Percentiles rank a stretch among this genome's conserved stretches.
These are phyloP conservation scores for Papilio dardanus DNA, from an alignment of 1,140 invertebrate species.

Conservation along the genomic window DNA sequence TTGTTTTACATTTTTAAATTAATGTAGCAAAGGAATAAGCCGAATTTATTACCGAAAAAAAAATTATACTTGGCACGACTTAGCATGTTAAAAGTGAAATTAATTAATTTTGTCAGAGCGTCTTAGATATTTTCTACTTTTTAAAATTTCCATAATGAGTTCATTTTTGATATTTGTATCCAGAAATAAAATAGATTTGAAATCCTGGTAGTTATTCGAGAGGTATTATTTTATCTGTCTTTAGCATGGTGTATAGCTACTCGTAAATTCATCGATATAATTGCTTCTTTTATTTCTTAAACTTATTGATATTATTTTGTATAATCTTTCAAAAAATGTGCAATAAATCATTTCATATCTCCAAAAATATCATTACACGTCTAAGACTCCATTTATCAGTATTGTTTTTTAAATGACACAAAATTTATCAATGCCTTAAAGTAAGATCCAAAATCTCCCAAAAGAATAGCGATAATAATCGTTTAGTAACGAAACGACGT, in stretches of 20 bases:
- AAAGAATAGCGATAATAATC: slow-evolving; percentile 43
- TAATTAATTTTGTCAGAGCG: neutral
- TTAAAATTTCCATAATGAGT: neutral
- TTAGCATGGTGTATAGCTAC: too few species aligned
- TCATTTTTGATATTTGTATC: too few species aligned
- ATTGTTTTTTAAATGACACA: slow-evolving; percentile 8
- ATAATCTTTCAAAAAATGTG: neutral
- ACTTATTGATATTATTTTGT: too few species aligned
- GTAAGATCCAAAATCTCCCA: neutral
- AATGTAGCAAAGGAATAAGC: slow-evolving; percentile 11
- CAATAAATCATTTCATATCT: neutral
- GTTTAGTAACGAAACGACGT: slow-evolving; percentile 43
- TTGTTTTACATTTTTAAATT: slow-evolving; percentile 34
- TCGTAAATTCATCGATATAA: too few species aligned
- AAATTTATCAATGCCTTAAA: slow-evolving; percentile 9
- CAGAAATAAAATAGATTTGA: too few species aligned
- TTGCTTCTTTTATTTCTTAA: too few species aligned
- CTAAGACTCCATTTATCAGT: neutral
- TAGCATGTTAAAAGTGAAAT: slow-evolving; percentile 5
- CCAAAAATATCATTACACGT: neutral
- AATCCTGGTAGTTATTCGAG: too few species aligned
- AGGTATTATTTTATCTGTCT: too few species aligned
- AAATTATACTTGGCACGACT: slow-evolving; percentile 2
- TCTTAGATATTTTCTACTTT: neutral
- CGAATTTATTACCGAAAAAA: slow-evolving; percentile 25